Evolutionary conservation across 2,113 vertebrate genomes (phyloP), one percentile per base, ranked within the genome.

Genomic region (Ahaetulla prasina): DNA sequence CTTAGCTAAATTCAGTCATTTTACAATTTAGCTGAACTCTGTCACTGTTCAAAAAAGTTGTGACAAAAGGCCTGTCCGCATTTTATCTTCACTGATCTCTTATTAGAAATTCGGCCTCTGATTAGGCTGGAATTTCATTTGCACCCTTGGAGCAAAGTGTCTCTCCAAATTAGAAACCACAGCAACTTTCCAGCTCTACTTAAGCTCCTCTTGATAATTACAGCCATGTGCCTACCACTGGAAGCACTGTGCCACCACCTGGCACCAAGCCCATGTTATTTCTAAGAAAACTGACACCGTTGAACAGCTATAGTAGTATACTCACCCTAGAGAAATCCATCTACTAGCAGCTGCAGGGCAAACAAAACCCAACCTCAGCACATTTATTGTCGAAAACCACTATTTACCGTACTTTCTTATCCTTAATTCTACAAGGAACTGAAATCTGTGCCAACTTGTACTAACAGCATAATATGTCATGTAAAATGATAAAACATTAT

Each of bases 241-340:
- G 92, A 90, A n/a, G 20, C 5, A 93, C 88, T 97, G 95, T 93
- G 91, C 95, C 96, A 96, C 80, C 95, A 96, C 91, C 95, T 95
- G 96, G 95, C 39, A 92, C 87, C 87, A 55, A 39, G 90, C 1
- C 0, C 87, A 12, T 45, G 60, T 27, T 90, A 85, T 89, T 12
- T 47, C 27, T 74, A 89, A 88, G 27, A 93, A 90, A 52, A 92
- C 89, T 68, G 9, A 39, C 0, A 2, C 4, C 23, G 68, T 1
- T 63, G 23, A 43, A 86, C 1, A 85, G n/a, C 80, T 55, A 27
- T 55, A 39, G 53, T 45, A 39, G 68, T 43, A 54, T 2, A 9
- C 22, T 90, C 35, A 86, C 45, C 86, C 87, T 87, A 55, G 18
- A 85, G 1, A 47, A 90, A 27, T 0, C 0, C 47, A 88, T 90